These are phyloP conservation scores for Karalla daura DNA, from an alignment of 2,797 vertebrate species.

Conservation along the genomic window DNA sequence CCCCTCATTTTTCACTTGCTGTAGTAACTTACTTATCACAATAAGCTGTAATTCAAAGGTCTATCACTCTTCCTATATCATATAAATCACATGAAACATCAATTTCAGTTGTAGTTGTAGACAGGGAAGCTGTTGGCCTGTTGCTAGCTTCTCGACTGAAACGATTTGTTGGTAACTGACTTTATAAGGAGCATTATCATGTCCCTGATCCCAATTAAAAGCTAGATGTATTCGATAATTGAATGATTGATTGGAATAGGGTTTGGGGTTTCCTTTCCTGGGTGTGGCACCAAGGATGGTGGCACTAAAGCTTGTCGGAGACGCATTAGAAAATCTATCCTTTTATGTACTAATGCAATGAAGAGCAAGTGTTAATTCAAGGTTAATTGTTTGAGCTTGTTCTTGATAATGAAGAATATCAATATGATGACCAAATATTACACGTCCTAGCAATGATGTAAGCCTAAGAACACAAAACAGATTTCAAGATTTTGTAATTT, in stretches of 20 bases:
- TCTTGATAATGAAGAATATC: too few relatives aligned
- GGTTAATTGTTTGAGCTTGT: too few relatives aligned
- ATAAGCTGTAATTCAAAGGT: not conserved
- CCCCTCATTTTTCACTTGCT: conserved; percentile 47
- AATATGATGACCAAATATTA: too few relatives aligned
- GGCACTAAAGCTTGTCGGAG: not conserved
- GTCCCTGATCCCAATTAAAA: conserved; percentile 8
- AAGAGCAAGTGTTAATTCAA: too few relatives aligned
- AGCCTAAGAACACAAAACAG: too few relatives aligned
- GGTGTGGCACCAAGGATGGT: not conserved
- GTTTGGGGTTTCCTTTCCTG: not conserved
- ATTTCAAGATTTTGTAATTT: not conserved
- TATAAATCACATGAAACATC: conserved; percentile 4
- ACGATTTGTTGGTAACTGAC: not conserved
- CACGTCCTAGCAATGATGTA: not conserved
- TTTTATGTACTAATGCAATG: not conserved
- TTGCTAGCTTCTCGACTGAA: not conserved
- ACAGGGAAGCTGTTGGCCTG: not conserved
- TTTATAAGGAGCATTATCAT: conserved; percentile 32
- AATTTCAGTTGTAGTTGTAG: not conserved
- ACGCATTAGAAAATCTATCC: too few relatives aligned
- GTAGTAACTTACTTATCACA: not conserved
- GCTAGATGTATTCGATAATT: conserved; percentile 9
- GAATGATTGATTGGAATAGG: conserved; percentile 4
- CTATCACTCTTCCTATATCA: not conserved